A percentile compares a stretch with the other conserved stretches of the same genome.
Evolutionary conservation across 1,140 invertebrate species (phyloP).

Genomic region (Pseudomyrmex sp.): DNA sequence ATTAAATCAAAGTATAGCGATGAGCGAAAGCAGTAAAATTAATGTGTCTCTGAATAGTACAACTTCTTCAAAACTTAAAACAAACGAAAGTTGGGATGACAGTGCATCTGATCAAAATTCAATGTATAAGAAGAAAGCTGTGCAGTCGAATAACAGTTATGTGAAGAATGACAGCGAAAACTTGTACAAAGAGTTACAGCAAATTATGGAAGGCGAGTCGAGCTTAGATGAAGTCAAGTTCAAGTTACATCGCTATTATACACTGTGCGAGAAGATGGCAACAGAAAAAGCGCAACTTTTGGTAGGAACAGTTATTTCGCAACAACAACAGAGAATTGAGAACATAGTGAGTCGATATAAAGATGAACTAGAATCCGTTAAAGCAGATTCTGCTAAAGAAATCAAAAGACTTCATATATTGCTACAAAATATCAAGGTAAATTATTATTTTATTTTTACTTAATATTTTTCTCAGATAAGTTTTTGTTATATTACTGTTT

Average conservation of each 20-base stretch:
- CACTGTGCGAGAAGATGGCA: slow-evolving; percentile 69
- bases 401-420: slow-evolving; percentile 76
- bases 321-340: slow-evolving; percentile 59
- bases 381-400: slow-evolving; percentile 68
- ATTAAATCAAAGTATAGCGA: slow-evolving; percentile 85
- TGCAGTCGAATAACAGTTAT: not conserved
- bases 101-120: not conserved
- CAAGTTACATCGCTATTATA: slow-evolving; percentile 65
- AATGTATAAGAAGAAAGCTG: not conserved
- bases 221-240: slow-evolving; percentile 66
- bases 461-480: not conserved
- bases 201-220: slow-evolving; percentile 40
- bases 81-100: slow-evolving; percentile 4
- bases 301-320: slow-evolving; percentile 61
- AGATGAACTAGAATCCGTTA: slow-evolving; percentile 79
- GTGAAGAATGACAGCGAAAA: slow-evolving; percentile 67
- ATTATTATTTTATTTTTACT: slow-evolving; percentile 54
- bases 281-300: slow-evolving; percentile 65
- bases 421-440: slow-evolving; percentile 78
- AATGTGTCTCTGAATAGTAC: slow-evolving; percentile 45
- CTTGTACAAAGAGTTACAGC: slow-evolving; percentile 61
- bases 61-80: slow-evolving; percentile 5
- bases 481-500: not conserved
- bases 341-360: slow-evolving; percentile 72
- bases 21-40: slow-evolving; percentile 81